Evolutionary conservation across 2,797 vertebrate species (phyloP).

Genomic region (Sternarchorhynchus goeldii): DNA sequence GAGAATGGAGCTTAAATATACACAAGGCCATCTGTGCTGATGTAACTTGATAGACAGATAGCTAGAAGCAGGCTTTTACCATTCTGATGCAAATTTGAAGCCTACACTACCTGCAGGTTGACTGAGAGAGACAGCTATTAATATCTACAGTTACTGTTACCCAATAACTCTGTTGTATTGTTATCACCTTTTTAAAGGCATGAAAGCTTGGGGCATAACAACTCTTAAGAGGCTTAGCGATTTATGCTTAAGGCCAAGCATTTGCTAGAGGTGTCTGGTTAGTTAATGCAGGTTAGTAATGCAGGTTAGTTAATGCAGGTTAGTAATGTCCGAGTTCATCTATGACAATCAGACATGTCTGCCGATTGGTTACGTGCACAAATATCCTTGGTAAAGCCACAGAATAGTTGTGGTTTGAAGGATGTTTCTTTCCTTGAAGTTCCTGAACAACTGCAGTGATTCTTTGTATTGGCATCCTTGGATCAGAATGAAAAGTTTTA

Average conservation of each 20-base stretch:
- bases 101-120: background rate
- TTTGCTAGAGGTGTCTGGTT: background rate
- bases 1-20: constrained; percentile 62
- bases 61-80: constrained; percentile 35
- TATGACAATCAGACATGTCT: background rate
- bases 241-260: background rate
- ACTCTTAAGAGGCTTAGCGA: background rate
- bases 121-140: background rate
- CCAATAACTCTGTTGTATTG: background rate
- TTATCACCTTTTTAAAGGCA: constrained; percentile 9
- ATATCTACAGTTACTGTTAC: constrained; percentile 2
- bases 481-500: constrained; percentile 20
- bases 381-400: too few relatives aligned
- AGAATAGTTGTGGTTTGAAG: background rate
- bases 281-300: background rate
- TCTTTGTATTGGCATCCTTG: constrained; percentile 20
- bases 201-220: background rate
- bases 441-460: constrained; percentile 33
- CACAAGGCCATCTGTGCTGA: constrained; percentile 69
- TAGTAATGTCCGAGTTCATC: background rate
- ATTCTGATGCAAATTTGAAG: constrained; percentile 5
- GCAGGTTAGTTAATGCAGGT: background rate
- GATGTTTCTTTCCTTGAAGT: background rate
- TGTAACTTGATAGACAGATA: constrained; percentile 70
- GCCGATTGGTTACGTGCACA: background rate